A percentile compares a stretch with the other conserved stretches of the same genome.
Conservation (phyloP, 2,797 vertebrate genomes). For the Phyllotis vaccarum region DNA sequence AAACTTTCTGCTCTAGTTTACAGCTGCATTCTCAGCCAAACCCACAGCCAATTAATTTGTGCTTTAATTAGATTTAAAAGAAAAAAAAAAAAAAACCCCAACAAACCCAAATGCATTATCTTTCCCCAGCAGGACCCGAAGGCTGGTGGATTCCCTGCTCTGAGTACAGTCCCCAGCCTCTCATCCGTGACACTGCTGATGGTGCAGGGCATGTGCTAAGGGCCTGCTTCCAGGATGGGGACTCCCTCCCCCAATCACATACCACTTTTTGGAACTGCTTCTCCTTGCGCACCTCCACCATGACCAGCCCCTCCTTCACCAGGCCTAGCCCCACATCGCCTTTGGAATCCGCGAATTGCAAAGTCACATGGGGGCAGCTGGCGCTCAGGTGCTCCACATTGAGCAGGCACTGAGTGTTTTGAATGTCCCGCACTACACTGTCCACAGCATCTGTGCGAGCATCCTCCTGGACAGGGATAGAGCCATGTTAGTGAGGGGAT, state of each 20-base stretch:
- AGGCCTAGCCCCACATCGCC: constrained; percentile 96
- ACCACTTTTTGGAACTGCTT: constrained; percentile 98
- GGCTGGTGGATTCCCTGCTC: constrained; percentile 19
- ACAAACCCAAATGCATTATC: constrained; percentile 71
- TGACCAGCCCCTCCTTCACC: constrained; percentile 97
- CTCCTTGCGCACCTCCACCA: constrained; percentile 98
- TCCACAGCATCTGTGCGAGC: constrained; percentile 96
- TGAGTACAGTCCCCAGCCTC: background rate
- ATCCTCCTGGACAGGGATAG: constrained; percentile 91
- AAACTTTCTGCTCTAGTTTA: constrained; percentile 67
- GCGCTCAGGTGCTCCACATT: constrained; percentile 94
- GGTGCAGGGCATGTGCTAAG: background rate
- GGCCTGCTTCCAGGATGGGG: background rate
- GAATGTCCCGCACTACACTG: constrained; percentile 96
- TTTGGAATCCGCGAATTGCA: constrained; percentile 96
- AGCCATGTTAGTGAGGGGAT: background rate
- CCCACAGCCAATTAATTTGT: constrained; percentile 74
- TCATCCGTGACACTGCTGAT: background rate
- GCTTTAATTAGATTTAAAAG: constrained; percentile 80
- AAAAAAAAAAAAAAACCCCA: no score
- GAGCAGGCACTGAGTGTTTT: constrained; percentile 97
- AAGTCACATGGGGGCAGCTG: constrained; percentile 93
- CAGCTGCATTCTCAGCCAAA: constrained; percentile 69
- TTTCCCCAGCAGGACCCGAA: constrained; percentile 60
- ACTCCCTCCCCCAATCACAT: constrained; percentile 47